Conservation (phyloP, 2,113 vertebrate genomes). For the Scalopus aquaticus region DNA sequence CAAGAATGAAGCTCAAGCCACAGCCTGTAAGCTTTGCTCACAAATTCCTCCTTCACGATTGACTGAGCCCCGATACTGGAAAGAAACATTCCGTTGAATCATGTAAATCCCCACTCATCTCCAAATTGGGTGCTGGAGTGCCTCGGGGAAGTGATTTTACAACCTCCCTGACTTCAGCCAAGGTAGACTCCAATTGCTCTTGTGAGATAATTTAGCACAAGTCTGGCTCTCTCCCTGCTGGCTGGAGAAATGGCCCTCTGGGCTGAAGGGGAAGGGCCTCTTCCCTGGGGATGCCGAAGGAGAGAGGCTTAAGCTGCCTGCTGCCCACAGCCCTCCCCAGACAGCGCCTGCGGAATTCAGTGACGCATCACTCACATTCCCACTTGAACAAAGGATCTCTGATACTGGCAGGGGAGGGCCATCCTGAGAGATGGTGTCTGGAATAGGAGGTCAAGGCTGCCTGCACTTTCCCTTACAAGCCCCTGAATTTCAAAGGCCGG, state of each 20-base stretch:
- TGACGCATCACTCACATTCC: background rate
- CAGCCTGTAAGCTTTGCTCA: slow-evolving; percentile 52
- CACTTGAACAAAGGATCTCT: background rate
- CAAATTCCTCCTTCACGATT: slow-evolving; percentile 53
- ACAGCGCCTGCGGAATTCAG: background rate
- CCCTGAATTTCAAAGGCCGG: slow-evolving; percentile 11
- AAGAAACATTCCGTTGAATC: slow-evolving; percentile 55
- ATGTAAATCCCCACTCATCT: slow-evolving; percentile 70
- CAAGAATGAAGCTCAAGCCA: slow-evolving; percentile 13
- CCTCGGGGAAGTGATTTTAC: slow-evolving; percentile 59
- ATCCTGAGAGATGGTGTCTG: background rate
- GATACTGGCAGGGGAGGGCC: background rate
- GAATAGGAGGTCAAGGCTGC: background rate
- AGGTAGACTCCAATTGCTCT: slow-evolving; percentile 36
- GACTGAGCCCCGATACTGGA: slow-evolving; percentile 48
- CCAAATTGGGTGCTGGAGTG: slow-evolving; percentile 66
- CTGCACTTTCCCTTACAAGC: background rate
- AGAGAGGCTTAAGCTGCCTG: background rate
- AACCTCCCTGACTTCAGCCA: slow-evolving; percentile 55
- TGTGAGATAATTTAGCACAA: background rate
- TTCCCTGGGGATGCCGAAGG: background rate
- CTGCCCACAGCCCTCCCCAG: background rate
- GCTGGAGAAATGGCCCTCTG: background rate
- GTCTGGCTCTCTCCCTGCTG: background rate
- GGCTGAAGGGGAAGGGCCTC: background rate